Evolutionary conservation across 2,113 vertebrate genomes (phyloP).

Genomic region (Cyprinodon variegatus): DNA sequence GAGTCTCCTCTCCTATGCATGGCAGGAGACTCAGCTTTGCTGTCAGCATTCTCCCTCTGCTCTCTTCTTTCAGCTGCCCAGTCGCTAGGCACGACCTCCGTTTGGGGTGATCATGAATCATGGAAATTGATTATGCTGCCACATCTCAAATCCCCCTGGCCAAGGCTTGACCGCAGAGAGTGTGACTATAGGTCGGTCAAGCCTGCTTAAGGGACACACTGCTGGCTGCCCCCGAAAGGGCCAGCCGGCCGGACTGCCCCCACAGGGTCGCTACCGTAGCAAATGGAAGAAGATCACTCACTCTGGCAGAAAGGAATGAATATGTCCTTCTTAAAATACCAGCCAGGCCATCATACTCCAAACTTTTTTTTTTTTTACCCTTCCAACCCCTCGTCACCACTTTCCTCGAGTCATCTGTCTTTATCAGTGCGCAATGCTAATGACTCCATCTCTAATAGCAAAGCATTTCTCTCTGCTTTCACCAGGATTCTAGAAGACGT

Average conservation of each 20-base stretch:
- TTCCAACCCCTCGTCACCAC: conserved; percentile 60
- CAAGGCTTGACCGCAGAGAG: conserved; percentile 69
- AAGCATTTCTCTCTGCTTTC: conserved; percentile 28
- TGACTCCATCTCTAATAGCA: conserved; percentile 28
- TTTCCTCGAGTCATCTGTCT: conserved; percentile 61
- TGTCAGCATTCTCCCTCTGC: conserved; percentile 66
- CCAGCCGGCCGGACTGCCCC: conserved; percentile 51
- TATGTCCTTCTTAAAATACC: conserved; percentile 70
- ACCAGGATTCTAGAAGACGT: conserved; percentile 48
- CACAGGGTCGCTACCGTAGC: conserved; percentile 65
- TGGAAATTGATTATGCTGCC: conserved; percentile 79
- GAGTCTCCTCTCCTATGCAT: conserved; percentile 35
- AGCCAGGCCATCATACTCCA: conserved; percentile 21
- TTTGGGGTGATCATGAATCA: conserved; percentile 74
- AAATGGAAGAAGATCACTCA: conserved; percentile 72
- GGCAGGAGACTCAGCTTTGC: conserved; percentile 36
- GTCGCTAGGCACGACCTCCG: conserved; percentile 56
- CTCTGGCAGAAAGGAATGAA: conserved; percentile 74
- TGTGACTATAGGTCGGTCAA: conserved; percentile 78
- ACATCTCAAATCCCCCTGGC: conserved; percentile 73
- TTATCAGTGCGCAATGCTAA: conserved; percentile 52
- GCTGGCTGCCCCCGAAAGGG: conserved; percentile 55
- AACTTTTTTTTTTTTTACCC: conserved; percentile 15
- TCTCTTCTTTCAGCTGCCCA: conserved; percentile 70
- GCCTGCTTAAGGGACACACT: conserved; percentile 72